These are phyloP conservation scores for Orchesella flavescens DNA, from an alignment of 2,888 invertebrate genomes.

Conservation along the genomic window DNA sequence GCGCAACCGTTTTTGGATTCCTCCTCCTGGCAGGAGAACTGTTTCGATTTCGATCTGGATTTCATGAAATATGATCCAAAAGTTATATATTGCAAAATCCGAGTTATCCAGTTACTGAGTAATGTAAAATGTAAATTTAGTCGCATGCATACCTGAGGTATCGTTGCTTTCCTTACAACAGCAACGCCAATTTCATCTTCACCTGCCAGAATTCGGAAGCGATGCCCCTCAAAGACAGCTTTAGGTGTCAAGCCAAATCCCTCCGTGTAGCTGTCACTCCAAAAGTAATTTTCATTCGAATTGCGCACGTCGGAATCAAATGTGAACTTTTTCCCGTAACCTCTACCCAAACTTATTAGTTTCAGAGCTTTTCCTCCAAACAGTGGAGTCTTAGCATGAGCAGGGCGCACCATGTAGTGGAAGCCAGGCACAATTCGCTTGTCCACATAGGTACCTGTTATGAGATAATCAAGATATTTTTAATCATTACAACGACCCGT, in stretches of 20 bases:
- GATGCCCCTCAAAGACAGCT: conserved; percentile 81
- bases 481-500: no score
- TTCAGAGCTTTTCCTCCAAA: conserved; percentile 81
- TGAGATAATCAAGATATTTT: conserved; percentile 43
- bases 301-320: conserved; percentile 79
- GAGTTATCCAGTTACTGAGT: background rate
- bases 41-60: conserved; percentile 73
- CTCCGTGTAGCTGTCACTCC: conserved; percentile 85
- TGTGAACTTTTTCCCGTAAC: conserved; percentile 84
- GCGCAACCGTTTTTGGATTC: conserved; percentile 80
- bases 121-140: background rate
- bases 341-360: conserved; percentile 82
- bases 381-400: conserved; percentile 79
- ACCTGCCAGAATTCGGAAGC: conserved; percentile 79
- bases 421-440: conserved; percentile 83
- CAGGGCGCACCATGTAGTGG: conserved; percentile 82
- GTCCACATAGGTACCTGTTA: conserved; percentile 82
- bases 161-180: conserved; percentile 81
- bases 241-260: conserved; percentile 81
- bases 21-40: conserved; percentile 74
- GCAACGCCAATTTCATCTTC: conserved; percentile 81
- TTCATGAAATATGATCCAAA: background rate
- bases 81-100: no score
- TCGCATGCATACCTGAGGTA: conserved; percentile 78
- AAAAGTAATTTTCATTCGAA: conserved; percentile 79